Evolutionary conservation across 2,797 vertebrate species (phyloP).

Genomic region (Centroberyx gerrardi): DNA sequence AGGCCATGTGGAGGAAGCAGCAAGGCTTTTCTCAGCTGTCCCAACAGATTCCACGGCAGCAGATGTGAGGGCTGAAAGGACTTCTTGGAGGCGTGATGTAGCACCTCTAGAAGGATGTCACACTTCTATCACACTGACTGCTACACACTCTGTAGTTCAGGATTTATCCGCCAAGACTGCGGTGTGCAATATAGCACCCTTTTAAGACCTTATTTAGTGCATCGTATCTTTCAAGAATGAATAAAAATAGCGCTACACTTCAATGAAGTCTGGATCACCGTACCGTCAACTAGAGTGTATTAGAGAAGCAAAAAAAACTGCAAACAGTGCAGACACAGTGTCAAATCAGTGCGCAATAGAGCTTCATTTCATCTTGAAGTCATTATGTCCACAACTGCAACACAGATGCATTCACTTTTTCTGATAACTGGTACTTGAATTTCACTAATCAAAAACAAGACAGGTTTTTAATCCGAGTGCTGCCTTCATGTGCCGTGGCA

Average conservation of each 20-base stretch:
- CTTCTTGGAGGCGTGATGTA: conserved; percentile 50
- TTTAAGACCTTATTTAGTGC: conserved; percentile 14
- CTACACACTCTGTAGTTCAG: neutral
- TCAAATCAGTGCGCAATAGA: conserved; percentile 3
- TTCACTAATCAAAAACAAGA: neutral
- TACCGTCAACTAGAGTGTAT: neutral
- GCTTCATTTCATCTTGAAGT: neutral
- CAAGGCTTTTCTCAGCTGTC: conserved; percentile 55
- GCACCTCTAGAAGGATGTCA: conserved; percentile 52
- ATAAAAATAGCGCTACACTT: neutral
- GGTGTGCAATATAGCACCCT: neutral
- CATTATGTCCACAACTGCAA: neutral
- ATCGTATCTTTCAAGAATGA: conserved; percentile 1
- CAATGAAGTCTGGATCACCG: neutral
- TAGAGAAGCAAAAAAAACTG: neutral
- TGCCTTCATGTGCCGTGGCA: conserved; percentile 1
- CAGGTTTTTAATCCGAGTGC: conserved; percentile 5
- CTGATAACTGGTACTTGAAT: neutral
- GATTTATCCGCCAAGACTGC: conserved; percentile 25
- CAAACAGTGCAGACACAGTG: neutral
- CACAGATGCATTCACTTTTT: neutral
- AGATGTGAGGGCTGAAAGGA: conserved; percentile 42
- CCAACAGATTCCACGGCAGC: conserved; percentile 41
- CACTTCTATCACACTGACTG: conserved; percentile 35
- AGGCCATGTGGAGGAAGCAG: conserved; percentile 20